Evolutionary conservation across 2,888 invertebrate species (phyloP).

Genomic region (Silvanus unidentatus): DNA sequence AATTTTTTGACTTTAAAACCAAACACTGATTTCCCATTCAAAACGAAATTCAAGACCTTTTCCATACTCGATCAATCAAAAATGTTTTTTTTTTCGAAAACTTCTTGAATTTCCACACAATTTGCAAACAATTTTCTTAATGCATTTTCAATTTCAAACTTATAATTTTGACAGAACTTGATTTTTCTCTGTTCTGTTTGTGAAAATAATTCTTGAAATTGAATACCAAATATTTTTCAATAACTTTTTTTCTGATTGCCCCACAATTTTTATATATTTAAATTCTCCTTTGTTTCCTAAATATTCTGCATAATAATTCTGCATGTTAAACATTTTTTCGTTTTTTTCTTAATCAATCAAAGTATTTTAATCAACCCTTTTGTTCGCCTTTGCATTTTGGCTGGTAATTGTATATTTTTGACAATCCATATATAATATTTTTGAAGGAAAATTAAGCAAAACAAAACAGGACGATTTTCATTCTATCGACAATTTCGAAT

Average conservation of each 20-base stretch:
- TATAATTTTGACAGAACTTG: constrained; percentile 4
- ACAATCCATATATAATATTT: too few relatives aligned
- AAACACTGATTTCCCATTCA: too few relatives aligned
- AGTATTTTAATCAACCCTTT: constrained; percentile 36
- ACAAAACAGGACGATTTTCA: constrained; percentile 8
- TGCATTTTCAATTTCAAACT: constrained; percentile 7
- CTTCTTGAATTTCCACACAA: too few relatives aligned
- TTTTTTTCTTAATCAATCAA: too few relatives aligned
- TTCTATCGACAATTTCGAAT: too few relatives aligned
- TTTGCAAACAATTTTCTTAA: too few relatives aligned
- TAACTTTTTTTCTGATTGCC: constrained; percentile 29
- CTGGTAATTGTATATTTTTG: constrained; percentile 41
- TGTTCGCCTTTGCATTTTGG: constrained; percentile 47
- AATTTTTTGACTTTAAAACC: too few relatives aligned
- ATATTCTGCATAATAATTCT: constrained; percentile 32
- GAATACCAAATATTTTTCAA: constrained; percentile 1
- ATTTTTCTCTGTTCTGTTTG: constrained; percentile 4
- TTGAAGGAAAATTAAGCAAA: constrained; percentile 19
- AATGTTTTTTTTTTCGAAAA: too few relatives aligned
- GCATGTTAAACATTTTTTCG: constrained; percentile 35
- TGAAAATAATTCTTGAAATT: too few relatives aligned
- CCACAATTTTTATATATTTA: constrained; percentile 27
- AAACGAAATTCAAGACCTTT: too few relatives aligned
- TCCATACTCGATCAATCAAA: too few relatives aligned
- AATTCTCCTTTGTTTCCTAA: constrained; percentile 28